Conservation (phyloP, 2,888 invertebrate species). For the Megaustenia siamemsis region DNA sequence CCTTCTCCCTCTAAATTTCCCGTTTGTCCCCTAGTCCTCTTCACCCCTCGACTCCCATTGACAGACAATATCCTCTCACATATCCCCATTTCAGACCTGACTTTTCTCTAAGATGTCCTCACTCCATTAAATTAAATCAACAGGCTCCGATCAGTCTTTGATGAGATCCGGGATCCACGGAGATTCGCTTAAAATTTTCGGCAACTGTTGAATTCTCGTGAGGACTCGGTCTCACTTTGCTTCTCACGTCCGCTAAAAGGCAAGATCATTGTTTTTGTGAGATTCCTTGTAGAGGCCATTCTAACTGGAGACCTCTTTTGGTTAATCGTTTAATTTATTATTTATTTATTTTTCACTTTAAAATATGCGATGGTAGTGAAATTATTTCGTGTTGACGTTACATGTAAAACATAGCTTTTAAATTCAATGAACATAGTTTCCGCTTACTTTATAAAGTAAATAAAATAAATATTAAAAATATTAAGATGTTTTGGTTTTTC, state of each 20-base stretch:
- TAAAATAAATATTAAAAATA: too few relatives aligned
- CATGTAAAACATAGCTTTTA: too few relatives aligned
- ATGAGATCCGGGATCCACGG: constrained; percentile 44
- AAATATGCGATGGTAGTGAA: too few relatives aligned
- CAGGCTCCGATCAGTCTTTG: constrained; percentile 50
- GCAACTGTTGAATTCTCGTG: constrained; percentile 52
- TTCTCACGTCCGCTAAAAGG: background rate
- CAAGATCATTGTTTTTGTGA: constrained; percentile 5
- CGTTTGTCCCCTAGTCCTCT: background rate
- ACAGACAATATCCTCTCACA: background rate
- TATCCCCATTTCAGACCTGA: constrained; percentile 7
- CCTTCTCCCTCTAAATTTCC: background rate
- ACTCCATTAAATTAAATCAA: constrained; percentile 53
- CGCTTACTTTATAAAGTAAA: too few relatives aligned
- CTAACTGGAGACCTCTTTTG: too few relatives aligned
- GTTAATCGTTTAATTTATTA: too few relatives aligned
- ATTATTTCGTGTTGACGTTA: too few relatives aligned
- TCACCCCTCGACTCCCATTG: background rate
- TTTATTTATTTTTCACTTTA: too few relatives aligned
- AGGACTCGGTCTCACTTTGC: constrained; percentile 32
- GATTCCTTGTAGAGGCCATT: background rate
- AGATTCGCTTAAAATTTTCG: constrained; percentile 49
- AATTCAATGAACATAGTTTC: too few relatives aligned
- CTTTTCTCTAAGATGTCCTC: constrained; percentile 26
- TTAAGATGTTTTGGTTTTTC: too few relatives aligned